Evolutionary conservation across 2,888 invertebrate genomes (phyloP).

Genomic region (Polia nebulosa): DNA sequence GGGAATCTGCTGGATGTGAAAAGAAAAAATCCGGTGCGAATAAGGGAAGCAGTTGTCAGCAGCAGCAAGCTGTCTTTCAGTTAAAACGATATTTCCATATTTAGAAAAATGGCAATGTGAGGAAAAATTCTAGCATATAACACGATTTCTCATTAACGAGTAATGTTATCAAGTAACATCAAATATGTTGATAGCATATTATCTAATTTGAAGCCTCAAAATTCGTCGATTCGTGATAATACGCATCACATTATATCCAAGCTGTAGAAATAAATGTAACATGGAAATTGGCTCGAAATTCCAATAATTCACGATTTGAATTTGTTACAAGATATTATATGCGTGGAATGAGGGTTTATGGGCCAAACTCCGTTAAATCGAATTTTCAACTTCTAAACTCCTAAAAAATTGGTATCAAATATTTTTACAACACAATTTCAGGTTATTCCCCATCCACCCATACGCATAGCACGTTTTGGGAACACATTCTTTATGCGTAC

Average conservation of each 20-base stretch:
- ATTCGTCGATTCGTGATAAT: constrained; percentile 16
- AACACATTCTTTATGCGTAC: too few species aligned
- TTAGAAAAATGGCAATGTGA: neutral
- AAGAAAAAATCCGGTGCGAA: too few species aligned
- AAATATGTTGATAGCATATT: constrained; percentile 16
- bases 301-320: constrained; percentile 12
- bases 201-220: neutral
- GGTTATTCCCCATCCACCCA: neutral
- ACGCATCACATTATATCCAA: constrained; percentile 3
- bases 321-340: neutral
- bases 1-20: neutral
- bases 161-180: constrained; percentile 6
- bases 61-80: too few species aligned
- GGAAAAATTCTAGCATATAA: neutral
- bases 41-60: too few species aligned
- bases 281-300: constrained; percentile 3
- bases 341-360: neutral
- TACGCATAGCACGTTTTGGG: too few species aligned
- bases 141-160: neutral
- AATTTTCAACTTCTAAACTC: neutral
- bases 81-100: too few species aligned
- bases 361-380: constrained; percentile 10
- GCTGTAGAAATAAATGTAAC: neutral
- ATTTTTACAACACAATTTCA: neutral
- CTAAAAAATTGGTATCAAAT: neutral